A percentile compares a stretch with the other conserved stretches of the same genome.
Evolutionary conservation across 2,888 invertebrate species (phyloP).

Genomic region (Chironomus riparius): DNA sequence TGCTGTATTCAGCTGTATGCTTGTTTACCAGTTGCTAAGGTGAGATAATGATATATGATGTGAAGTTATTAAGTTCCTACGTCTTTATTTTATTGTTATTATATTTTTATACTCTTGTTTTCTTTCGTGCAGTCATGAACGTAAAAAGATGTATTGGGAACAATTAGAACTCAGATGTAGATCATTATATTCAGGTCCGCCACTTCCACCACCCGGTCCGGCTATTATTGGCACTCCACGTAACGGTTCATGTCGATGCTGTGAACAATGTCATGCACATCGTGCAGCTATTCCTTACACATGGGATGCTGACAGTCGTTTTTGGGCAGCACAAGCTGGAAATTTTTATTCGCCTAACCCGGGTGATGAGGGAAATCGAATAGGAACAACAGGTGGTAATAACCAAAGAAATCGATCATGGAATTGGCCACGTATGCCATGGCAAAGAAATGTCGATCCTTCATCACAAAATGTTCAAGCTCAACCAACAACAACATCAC

Average conservation of each 20-base stretch:
- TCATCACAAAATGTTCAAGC: constrained; percentile 36
- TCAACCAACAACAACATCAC: background rate
- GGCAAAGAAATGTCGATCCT: constrained; percentile 50
- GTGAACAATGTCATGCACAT: constrained; percentile 54
- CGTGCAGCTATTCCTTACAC: constrained; percentile 50
- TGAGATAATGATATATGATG: constrained; percentile 34
- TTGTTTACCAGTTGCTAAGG: constrained; percentile 80
- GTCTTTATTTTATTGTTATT: constrained; percentile 1
- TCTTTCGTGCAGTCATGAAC: constrained; percentile 64
- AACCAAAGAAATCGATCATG: constrained; percentile 43
- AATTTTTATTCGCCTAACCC: constrained; percentile 81
- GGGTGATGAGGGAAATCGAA: constrained; percentile 38
- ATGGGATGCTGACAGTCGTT: constrained; percentile 48
- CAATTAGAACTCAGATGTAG: constrained; percentile 77
- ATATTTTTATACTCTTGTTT: background rate
- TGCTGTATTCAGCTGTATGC: constrained; percentile 87
- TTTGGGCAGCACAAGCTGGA: constrained; percentile 59
- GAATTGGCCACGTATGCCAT: constrained; percentile 64
- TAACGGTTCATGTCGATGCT: constrained; percentile 52
- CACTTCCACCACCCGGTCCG: constrained; percentile 38
- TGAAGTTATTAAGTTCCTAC: background rate
- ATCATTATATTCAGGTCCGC: constrained; percentile 54
- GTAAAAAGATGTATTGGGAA: constrained; percentile 93
- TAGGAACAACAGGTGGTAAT: constrained; percentile 29
- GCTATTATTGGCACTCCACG: constrained; percentile 40